Conservation (phyloP, 1,140 invertebrate species). For the Caenorhabditis remanei region DNA sequence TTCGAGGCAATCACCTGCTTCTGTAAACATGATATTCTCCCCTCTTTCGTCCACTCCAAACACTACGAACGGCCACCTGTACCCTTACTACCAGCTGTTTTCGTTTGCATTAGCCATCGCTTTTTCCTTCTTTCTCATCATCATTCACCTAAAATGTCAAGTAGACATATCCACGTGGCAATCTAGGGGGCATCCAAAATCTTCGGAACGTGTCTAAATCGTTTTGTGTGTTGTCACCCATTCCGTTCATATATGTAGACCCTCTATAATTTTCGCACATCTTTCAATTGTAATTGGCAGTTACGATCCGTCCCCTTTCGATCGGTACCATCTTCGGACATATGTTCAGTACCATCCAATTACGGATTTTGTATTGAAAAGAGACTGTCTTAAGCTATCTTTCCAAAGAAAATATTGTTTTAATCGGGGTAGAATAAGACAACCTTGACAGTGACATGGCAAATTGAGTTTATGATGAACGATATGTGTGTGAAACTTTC, state of each 20-base stretch:
- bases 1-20: constrained; percentile 38
- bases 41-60: constrained; percentile 33
- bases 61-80: constrained; percentile 37
- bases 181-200: not conserved
- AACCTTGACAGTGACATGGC: constrained; percentile 32
- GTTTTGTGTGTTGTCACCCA: constrained; percentile 11
- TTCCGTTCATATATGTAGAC: not conserved
- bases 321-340: constrained; percentile 20
- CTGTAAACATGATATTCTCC: constrained; percentile 47
- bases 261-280: constrained; percentile 54
- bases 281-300: constrained; percentile 40
- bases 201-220: not conserved
- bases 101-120: constrained; percentile 39
- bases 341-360: constrained; percentile 35
- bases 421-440: not conserved
- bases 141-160: not conserved
- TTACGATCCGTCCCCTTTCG: not conserved
- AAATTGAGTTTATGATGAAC: constrained; percentile 44
- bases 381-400: not conserved
- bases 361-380: not conserved
- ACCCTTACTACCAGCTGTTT: constrained; percentile 44
- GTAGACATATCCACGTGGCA: constrained; percentile 28
- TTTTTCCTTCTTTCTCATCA: not conserved
- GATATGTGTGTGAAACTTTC: constrained; percentile 26
- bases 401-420: not conserved